phyloP scores from a whole-genome alignment of 2,113 vertebrate genomes.

The Barbus barbus region DNA sequence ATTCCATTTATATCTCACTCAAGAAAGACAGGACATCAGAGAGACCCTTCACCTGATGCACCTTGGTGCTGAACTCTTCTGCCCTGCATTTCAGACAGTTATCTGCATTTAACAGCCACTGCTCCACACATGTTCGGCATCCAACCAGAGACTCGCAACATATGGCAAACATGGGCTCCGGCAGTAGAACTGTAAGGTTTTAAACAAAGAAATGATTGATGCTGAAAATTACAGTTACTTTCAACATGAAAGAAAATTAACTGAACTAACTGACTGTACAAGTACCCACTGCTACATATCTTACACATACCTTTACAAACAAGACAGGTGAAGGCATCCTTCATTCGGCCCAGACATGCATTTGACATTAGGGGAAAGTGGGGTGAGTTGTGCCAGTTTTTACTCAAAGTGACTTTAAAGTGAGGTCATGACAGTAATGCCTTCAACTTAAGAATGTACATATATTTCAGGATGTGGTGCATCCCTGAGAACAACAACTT shows the following conservation, averaged over 20 bases:
- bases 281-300: background rate
- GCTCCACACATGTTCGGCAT: constrained; percentile 1
- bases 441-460: too few species aligned
- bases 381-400: too few species aligned
- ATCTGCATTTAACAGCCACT: constrained; percentile 17
- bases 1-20: background rate
- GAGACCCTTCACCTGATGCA: background rate
- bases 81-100: constrained; percentile 27
- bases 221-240: too few species aligned
- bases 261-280: background rate
- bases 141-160: constrained; percentile 17
- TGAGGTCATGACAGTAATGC: too few species aligned
- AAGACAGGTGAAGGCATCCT: too few species aligned
- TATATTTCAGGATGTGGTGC: too few species aligned
- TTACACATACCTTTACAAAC: too few species aligned
- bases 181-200: background rate
- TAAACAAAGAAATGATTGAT: too few species aligned
- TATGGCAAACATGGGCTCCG: background rate
- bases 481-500: too few species aligned
- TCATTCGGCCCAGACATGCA: too few species aligned
- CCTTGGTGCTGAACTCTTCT: background rate
- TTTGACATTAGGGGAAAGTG: too few species aligned
- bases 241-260: background rate
- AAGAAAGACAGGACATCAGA: background rate
- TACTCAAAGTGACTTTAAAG: too few species aligned